Percentiles rank a stretch among this genome's conserved stretches.
These are phyloP conservation scores for Dipodomys merriami DNA, from an alignment of 2,113 vertebrate species.

Conservation along the genomic window DNA sequence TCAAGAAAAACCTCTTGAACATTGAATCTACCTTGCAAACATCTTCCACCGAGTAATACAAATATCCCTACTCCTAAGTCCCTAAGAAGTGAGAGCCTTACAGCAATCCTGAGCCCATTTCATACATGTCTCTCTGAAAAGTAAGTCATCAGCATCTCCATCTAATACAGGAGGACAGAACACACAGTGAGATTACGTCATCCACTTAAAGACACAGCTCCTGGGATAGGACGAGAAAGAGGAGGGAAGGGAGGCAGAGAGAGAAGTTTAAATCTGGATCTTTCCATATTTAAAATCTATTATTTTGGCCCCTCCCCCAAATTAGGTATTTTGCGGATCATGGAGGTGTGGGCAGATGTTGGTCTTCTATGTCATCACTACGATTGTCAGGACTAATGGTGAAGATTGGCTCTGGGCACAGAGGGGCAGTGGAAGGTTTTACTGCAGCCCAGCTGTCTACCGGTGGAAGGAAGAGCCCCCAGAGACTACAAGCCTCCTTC, in stretches of 20 bases:
- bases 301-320: neutral
- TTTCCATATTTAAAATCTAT: conserved; percentile 31
- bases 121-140: neutral
- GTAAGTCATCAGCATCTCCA: neutral
- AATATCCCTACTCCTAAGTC: neutral
- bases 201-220: neutral
- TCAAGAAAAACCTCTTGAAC: neutral
- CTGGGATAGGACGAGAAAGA: neutral
- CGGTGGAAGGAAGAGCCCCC: neutral
- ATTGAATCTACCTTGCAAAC: neutral
- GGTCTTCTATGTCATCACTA: neutral
- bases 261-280: neutral
- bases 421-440: neutral
- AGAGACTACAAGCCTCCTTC: neutral
- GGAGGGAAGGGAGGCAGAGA: neutral
- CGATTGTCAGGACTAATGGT: neutral
- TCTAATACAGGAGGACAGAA: neutral
- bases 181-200: neutral
- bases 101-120: neutral
- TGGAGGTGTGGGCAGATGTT: neutral
- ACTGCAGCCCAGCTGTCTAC: neutral
- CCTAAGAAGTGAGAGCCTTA: neutral
- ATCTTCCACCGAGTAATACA: neutral
- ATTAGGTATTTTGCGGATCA: neutral
- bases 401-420: neutral